phyloP scores from a whole-genome alignment of 35 echinoderm and acorn worm species.

The Eucidaris tribuloides region DNA sequence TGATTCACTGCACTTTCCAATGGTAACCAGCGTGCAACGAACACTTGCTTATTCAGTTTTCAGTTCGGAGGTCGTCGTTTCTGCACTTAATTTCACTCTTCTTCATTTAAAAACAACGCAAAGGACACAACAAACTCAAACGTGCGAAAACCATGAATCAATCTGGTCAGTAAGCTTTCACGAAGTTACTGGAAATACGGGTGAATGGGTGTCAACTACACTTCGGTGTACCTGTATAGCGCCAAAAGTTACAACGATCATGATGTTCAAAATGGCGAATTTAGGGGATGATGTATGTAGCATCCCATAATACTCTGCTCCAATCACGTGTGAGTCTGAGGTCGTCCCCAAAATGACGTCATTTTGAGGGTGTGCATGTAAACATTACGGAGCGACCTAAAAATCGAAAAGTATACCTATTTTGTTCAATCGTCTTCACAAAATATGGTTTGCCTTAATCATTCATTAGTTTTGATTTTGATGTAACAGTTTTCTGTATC shows the following conservation, averaged over 20 bases:
- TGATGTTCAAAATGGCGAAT: slow-evolving; percentile 65
- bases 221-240: slow-evolving; percentile 12
- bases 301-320: slow-evolving; percentile 67
- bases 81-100: neutral
- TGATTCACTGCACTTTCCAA: slow-evolving; percentile 2
- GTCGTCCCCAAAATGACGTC: slow-evolving; percentile 36
- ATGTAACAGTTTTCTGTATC: too few relatives aligned
- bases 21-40: neutral
- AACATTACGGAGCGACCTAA: too few relatives aligned
- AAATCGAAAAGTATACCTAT: too few relatives aligned
- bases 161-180: neutral
- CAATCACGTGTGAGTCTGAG: slow-evolving; percentile 45
- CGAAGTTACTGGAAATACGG: neutral
- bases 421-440: too few relatives aligned
- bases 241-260: slow-evolving; percentile 58
- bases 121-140: neutral
- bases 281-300: neutral
- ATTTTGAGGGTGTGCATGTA: slow-evolving; percentile 8
- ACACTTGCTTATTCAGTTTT: slow-evolving; percentile 15
- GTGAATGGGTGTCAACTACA: slow-evolving; percentile 16
- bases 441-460: too few relatives aligned
- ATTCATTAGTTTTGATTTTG: too few relatives aligned
- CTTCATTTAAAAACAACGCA: neutral
- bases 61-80: slow-evolving; percentile 4
- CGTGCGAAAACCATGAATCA: neutral